Evolutionary conservation across 2,888 invertebrate genomes (phyloP), one percentile per base, ranked within the genome.

Genomic region (Drosophila longiperda): DNA sequence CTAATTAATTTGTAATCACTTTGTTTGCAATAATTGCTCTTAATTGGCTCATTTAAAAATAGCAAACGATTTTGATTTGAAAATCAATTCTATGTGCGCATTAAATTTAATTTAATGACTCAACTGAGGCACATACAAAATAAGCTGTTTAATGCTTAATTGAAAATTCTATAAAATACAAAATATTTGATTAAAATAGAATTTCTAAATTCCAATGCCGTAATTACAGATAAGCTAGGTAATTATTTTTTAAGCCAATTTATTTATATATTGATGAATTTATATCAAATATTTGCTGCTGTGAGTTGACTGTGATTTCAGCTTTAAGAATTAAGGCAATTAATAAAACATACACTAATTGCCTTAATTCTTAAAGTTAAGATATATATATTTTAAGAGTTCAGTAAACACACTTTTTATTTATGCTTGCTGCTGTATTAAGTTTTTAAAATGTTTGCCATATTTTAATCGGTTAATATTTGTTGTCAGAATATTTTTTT

Each of bases 1-100:
- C 65, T 80, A 85, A 83, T 83, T 83, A 83, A 70, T 80, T 78
- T 66, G 64, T 49, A 42, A 64, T 54, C 57, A 42, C 45, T 60
- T 53, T 49, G 57, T 36, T 40, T 62, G 64, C 59, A 49, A 59
- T 79, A 79, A 83, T 70, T 68, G 79, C 67, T 49, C 66, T 68
- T 83, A 83, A 83, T 81, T 81, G 81, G 64, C 66, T 50, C 76
- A 77, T 57, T 68, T 57, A 40, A 26, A 50, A 53, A 53, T 34
- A 11, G 9, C 49, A 26, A 73, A 8, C 26, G 26, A 59, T 52
- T 63, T 63, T 36, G 40, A 76, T 67, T n/a, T 11, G 54, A 17
- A 62, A 73, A 62, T 65, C 55, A 65, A 77, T 73, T 76, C 50
- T 33, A 73, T 50, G 49, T 53, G 53, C 55, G 45, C 61, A 58